Base-by-base conservation (phyloP, 2,797 vertebrate species). In the Tapirus indicus region DNA sequence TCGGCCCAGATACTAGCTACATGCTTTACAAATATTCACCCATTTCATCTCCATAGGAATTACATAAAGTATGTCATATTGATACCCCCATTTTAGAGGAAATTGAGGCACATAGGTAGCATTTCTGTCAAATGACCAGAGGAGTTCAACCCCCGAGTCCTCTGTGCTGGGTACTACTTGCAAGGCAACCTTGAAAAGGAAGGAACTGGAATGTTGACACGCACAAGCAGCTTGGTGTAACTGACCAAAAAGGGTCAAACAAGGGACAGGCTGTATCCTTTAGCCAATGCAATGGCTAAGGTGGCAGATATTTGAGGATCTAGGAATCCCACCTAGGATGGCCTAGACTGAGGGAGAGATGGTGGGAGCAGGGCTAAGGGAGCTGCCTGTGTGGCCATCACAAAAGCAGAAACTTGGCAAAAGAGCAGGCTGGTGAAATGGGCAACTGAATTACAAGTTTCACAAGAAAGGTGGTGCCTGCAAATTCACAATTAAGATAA, bases 21-120 rank as follows among this genome's bases (percentile, higher is more conserved):
- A 38, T 38, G 54, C 35, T 87, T 83, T 77, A 74, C 20, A 84
- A 83, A 79, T 49, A 82, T 77, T 89, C 60, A 58, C 29, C 88
- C 75, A 52, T 75, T 85, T 77, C 62, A 69, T 35, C 47, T 83
- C 66, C 29, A 0, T 14, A 58, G 85, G 25, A 93, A 60, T 38
- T 32, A 12, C 35, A 12, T 20, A 64, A 12, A 21, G 32, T 86
- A 29, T 32, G 3, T 49, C 47, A 62, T 27, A 56, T 12, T 20
- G 68, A 23, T 49, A 7, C 35, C 35, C 27, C 38, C 32, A 29
- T 41, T 85, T 56, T 62, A 82, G 72, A 92, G 80, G 66, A 79
- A 64, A 96, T 1, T 14, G 71, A 89, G 54, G 83, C 27, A 71
- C 49, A 58, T 0, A 27, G 54, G 64, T 44, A 58, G 29, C 60